Base-by-base conservation (phyloP, 2,797 vertebrate species). In the Peromyscus melanophrys region DNA sequence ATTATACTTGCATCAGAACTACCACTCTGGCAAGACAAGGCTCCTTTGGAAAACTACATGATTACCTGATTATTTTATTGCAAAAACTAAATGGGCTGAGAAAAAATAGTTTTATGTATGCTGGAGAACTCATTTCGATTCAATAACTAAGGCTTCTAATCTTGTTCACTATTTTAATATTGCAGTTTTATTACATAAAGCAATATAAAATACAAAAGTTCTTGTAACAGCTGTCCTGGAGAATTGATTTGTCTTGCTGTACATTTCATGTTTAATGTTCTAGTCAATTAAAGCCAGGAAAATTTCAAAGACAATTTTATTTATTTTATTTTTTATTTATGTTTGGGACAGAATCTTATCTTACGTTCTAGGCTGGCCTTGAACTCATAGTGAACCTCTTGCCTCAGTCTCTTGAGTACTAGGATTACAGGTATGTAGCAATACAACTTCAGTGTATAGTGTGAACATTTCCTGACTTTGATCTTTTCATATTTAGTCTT, bases 81-180 rank as follows among this genome's bases (percentile, higher is more conserved):
- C 40, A 92, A 92, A 95, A 78, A n/a, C 31, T 75, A 75, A 96
- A 96, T 89, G 81, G 67, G 1, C 52, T 93, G 19, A 90, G n/a
- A 87, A 34, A 59, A 81, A 83, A 10, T 43, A 76, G 16, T 82
- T 95, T 94, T 63, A 76, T 34, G 31, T 61, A 52, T 17, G 13
- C 11, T 67, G 27, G 52, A 84, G 40, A 82, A 95, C 86, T 2
- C 29, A 77, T 85, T 65, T 4, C 34, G 69, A 21, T 77, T 95
- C 29, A 88, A 92, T 19, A 84, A 82, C 17, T 67, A 67, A 92
- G 87, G 3, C 4, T 14, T 73, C 10, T 89, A 75, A 90, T 52
- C 55, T 46, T 83, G 13, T 25, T 93, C 23, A 76, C 7, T 80
- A 63, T 65, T 90, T 94, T 96, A 76, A 71, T 46, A 13, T 29